Evolutionary conservation across 2,888 invertebrate genomes (phyloP), one percentile per base, ranked within the genome.

Genomic region (Aphidius colemani): DNA sequence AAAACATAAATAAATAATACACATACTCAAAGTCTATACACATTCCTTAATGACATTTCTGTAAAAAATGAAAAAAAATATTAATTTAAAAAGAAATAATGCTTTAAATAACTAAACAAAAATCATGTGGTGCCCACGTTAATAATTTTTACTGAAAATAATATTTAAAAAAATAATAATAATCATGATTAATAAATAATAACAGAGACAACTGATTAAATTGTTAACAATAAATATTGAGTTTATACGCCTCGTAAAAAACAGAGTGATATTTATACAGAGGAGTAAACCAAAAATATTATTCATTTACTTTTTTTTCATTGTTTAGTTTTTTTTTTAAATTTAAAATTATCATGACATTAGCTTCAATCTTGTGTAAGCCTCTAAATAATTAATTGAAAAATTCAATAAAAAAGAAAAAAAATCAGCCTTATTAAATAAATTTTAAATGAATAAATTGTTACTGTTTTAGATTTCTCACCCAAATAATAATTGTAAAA

Each of bases 231-330:
- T 67, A 63, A 70, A 70, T 62, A 69, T 73, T 66, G 66, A 68
- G 72, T 71, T 73, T 71, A 65, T 74, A 70, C 71, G 68, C 71
- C 68, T 74, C 72, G 71, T 71, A 74, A 73, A 71, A 69, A 71
- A 71, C 64, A 66, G 69, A 69, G 70, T 68, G 71, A 71, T 75
- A 73, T 71, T 74, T 75, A 75, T 75, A 72, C 70, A 72, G 75
- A 75, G 74, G 76, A 76, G 75, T 70, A 64, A 63, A 63, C 50
- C 65, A 44, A 53, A 43, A 18, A 59, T 10, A 18, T 10, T 13
- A 50, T 46, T 40, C 7, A 61, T 2, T 30, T 30, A 5, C 30
- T 30, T 30, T 30, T 30, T 9, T 50, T 13, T 18, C 13, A 18
- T 18, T 18, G 2, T 49, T 9, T 18, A 50, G 6, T 50, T 1